phyloP scores from a whole-genome alignment of 2,113 vertebrate genomes.

The Pycnonotus jocosus region DNA sequence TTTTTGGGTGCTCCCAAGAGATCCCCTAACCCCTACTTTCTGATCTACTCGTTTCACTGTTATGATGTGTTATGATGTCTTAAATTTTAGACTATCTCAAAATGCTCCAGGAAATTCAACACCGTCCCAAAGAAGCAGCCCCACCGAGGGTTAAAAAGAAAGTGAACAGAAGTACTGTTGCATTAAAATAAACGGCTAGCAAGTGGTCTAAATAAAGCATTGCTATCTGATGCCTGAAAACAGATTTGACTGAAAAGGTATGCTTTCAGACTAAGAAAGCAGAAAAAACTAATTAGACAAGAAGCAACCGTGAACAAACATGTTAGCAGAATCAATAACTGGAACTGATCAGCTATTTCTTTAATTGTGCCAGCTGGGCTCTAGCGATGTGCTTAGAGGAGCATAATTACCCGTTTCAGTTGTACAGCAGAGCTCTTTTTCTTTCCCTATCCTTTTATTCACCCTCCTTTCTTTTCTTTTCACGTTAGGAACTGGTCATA shows the following conservation, averaged over 20 bases:
- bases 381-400: constrained; percentile 67
- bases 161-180: constrained; percentile 50
- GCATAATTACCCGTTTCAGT: constrained; percentile 66
- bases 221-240: constrained; percentile 70
- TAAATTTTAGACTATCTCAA: neutral
- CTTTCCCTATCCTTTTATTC: constrained; percentile 29
- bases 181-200: constrained; percentile 43
- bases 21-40: neutral
- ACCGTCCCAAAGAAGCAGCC: neutral
- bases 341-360: constrained; percentile 83
- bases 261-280: constrained; percentile 77
- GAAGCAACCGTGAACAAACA: constrained; percentile 79
- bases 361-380: constrained; percentile 78
- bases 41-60: neutral
- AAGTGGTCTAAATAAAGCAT: constrained; percentile 48
- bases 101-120: constrained; percentile 49
- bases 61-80: neutral
- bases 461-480: constrained; percentile 30
- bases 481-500: constrained; percentile 49
- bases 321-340: constrained; percentile 82
- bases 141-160: constrained; percentile 33
- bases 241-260: constrained; percentile 72
- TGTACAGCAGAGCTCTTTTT: constrained; percentile 52
- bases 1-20: neutral
- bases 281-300: constrained; percentile 81